Evolutionary conservation across 2,888 invertebrate species (phyloP).

Genomic region (Lampropteryx suffumata): DNA sequence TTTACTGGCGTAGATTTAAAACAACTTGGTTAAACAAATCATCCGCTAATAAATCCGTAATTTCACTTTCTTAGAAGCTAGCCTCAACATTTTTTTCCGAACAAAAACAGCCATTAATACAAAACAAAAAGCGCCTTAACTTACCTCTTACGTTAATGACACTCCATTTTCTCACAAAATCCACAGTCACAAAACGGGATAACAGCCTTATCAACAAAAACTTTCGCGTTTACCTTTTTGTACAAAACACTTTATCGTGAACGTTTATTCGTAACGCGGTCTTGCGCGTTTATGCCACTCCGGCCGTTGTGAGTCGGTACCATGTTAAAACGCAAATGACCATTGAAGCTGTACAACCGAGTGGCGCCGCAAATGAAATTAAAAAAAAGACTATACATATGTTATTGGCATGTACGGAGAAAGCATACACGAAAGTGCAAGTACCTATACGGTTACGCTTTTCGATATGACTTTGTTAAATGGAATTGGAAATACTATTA

Average conservation of each 20-base stretch:
- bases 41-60: constrained; percentile 10
- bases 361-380: constrained; percentile 74
- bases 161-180: constrained; percentile 64
- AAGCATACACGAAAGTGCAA: constrained; percentile 70
- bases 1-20: too few relatives aligned
- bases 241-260: constrained; percentile 32
- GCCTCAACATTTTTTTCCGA: constrained; percentile 27
- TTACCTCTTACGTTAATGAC: constrained; percentile 67
- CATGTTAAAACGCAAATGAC: constrained; percentile 71
- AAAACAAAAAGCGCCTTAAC: constrained; percentile 49
- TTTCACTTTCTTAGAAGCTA: constrained; percentile 10
- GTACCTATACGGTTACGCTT: constrained; percentile 42
- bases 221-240: constrained; percentile 45
- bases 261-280: constrained; percentile 38
- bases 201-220: constrained; percentile 50
- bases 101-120: constrained; percentile 51
- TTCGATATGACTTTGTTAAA: constrained; percentile 18
- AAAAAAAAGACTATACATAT: constrained; percentile 63
- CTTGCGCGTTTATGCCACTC: constrained; percentile 55
- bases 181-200: constrained; percentile 41
- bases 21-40: too few relatives aligned
- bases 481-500: background rate
- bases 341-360: constrained; percentile 61
- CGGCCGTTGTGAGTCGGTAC: constrained; percentile 18
- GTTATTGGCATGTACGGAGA: constrained; percentile 54